phyloP scores from a whole-genome alignment of 2,888 invertebrate species.

The Mystacides longicornis region DNA sequence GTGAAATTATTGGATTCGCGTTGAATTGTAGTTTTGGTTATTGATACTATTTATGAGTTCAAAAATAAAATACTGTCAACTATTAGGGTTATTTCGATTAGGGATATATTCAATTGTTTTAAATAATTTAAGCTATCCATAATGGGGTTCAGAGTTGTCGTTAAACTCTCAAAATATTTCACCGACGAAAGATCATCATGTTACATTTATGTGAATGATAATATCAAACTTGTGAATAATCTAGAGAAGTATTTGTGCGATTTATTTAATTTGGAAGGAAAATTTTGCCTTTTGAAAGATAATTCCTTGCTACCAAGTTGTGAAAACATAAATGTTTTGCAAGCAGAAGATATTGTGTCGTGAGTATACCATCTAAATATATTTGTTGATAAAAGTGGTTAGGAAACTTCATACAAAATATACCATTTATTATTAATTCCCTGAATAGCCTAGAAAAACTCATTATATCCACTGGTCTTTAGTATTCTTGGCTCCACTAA shows the following conservation, averaged over 20 bases:
- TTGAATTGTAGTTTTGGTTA: too few relatives aligned
- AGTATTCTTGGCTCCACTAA: too few relatives aligned
- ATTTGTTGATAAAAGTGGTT: neutral
- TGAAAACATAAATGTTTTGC: slow-evolving; percentile 31
- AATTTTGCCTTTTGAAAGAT: slow-evolving; percentile 32
- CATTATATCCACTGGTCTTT: too few relatives aligned
- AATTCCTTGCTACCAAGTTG: slow-evolving; percentile 34
- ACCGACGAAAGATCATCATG: slow-evolving; percentile 16
- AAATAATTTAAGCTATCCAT: neutral
- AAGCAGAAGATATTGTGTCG: slow-evolving; percentile 19
- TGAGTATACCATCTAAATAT: slow-evolving; percentile 5
- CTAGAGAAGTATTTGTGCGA: slow-evolving; percentile 32
- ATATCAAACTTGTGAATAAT: slow-evolving; percentile 28
- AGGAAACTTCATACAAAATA: too few relatives aligned
- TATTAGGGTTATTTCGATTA: too few relatives aligned
- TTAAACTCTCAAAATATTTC: slow-evolving; percentile 16
- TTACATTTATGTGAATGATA: slow-evolving; percentile 23
- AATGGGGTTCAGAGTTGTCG: slow-evolving; percentile 16
- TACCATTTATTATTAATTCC: too few relatives aligned
- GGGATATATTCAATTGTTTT: too few relatives aligned
- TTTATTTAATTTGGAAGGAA: slow-evolving; percentile 32
- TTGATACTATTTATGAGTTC: too few relatives aligned
- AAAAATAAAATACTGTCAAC: too few relatives aligned
- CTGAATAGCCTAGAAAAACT: too few relatives aligned
- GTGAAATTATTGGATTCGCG: too few relatives aligned